Evolutionary conservation across 2,113 vertebrate species (phyloP), one percentile per base, ranked within the genome.

Genomic region (Aix galericulata): DNA sequence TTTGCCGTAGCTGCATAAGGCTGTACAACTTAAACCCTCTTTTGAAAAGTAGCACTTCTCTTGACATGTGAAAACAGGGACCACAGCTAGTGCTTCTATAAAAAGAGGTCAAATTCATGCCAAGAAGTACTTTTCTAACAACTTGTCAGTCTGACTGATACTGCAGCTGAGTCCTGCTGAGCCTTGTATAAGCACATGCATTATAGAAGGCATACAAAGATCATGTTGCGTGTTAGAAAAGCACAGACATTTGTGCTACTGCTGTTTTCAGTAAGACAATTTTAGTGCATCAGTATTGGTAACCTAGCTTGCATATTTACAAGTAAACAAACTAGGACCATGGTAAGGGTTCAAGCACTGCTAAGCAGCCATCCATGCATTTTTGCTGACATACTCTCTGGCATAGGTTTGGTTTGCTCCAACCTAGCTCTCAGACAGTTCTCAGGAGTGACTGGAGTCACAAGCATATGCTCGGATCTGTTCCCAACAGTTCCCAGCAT

Each of bases 91-190:
- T 60, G 55, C 44, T 94, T 56, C 72, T 90, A 50, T 59, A 63
- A 83, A 86, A 88, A 77, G 68, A 93, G 11, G 13, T 83, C 26
- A 80, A 62, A 40, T 82, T 73, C 82, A 23, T 82, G 72, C 44
- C 79, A 88, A 53, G 50, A 74, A 81, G 66, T 71, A 29, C 34
- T 83, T 69, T 74, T 34, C 42, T 77, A 11, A 62, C 66, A 73
- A 66, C 17, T 69, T 23, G 3, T 88, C 36, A 71, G 12, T 63
- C 26, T 86, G 53, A 58, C 20, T 0, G 1, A 13, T 76, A 32
- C 26, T 74, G 60, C 50, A 77, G 9, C 48, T 55, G 31, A 58
- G 14, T 84, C 16, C 36, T 81, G 36, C 42, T 38, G 36, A 88
- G 31, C 20, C 50, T 44, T 58, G 17, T 53, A 4, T n/a, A 40